Base-by-base conservation (phyloP, 2,888 invertebrate genomes). In the Trichopria drosophilae region DNA sequence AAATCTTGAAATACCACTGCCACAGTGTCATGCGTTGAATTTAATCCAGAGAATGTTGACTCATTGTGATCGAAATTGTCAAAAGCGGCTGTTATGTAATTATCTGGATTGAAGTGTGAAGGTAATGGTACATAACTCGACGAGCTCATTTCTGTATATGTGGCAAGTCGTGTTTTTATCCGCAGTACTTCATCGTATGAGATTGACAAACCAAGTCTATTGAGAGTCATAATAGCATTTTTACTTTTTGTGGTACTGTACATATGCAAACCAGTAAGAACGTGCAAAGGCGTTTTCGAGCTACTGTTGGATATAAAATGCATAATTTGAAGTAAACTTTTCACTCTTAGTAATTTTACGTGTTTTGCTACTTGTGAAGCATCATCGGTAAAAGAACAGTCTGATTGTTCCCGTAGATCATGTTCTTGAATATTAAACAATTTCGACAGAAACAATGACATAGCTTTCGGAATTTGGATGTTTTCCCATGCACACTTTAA, bases 201-300 rank as follows among this genome's bases (percentile, higher is more conserved):
- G n/a, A n/a, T n/a, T n/a, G n/a, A n/a, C n/a, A n/a, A n/a, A n/a
- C n/a, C n/a, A n/a, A n/a, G n/a, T n/a, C n/a, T n/a, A n/a, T n/a
- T n/a, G n/a, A n/a, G n/a, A n/a, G n/a, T n/a, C n/a, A n/a, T n/a
- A n/a, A n/a, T 35, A 3, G 48, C 20, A 20, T 47, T 31, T 22
- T 29, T 23, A 31, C 42, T 52, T 20, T 43, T 48, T 23, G 31
- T 32, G 4, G 31, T 15, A 19, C 22, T 29, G 31, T 52, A 43
- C n/a, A 48, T 37, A 10, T 29, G 13, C 28, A 52, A 16, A 10
- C 48, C 52, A 13, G 34, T 44, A 12, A 39, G 37, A 9, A 53
- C 47, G 22, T 53, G 53, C 6, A 53, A 29, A 20, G 53, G 48
- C 6, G 53, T 53, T 53, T 31, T 40, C n/a, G n/a, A 48, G 13